Base-by-base conservation (phyloP, 37 sponge, comb jelly and placozoan genomes). In the Spongia lamella region DNA sequence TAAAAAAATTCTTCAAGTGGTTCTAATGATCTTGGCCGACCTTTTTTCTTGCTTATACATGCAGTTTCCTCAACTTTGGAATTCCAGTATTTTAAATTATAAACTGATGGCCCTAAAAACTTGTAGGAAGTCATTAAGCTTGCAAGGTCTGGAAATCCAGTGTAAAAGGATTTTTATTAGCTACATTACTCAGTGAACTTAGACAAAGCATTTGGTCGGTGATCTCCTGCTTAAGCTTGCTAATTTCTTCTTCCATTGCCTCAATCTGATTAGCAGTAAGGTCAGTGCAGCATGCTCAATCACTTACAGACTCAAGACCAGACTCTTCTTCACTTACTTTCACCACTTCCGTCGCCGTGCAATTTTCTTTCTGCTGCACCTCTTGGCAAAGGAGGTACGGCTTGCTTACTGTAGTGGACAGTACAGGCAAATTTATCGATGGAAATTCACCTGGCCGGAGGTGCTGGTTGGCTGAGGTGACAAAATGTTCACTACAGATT, bases 161-260 rank as follows among this genome's bases (percentile, higher is more conserved):
- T 73, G 37, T 64, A 82, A 22, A 82, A 82, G 21, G 16, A n/a
- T 72, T 75, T 66, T 82, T 67, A n/a, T 62, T 38, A 50, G 24
- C 43, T 7, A 50, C 65, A 32, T 32, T 73, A 1, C 56, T 50
- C 19, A 71, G 30, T 7, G 53, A 15, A 56, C 57, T 25, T 31
- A n/a, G n/a, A n/a, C n/a, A n/a, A n/a, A n/a, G n/a, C n/a, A n/a
- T n/a, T n/a, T n/a, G n/a, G n/a, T n/a, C n/a, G n/a, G n/a, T n/a
- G n/a, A n/a, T n/a, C n/a, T n/a, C n/a, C n/a, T n/a, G n/a, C n/a
- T n/a, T n/a, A n/a, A n/a, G n/a, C n/a, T n/a, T n/a, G n/a, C n/a
- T n/a, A n/a, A n/a, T n/a, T n/a, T n/a, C n/a, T n/a, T n/a, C n/a
- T n/a, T n/a, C n/a, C n/a, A n/a, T n/a, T n/a, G n/a, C n/a, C n/a